Evolutionary conservation across 1,140 invertebrate species (phyloP), one percentile per base, ranked within the genome.

Genomic region (Hylyphantes graminicola): DNA sequence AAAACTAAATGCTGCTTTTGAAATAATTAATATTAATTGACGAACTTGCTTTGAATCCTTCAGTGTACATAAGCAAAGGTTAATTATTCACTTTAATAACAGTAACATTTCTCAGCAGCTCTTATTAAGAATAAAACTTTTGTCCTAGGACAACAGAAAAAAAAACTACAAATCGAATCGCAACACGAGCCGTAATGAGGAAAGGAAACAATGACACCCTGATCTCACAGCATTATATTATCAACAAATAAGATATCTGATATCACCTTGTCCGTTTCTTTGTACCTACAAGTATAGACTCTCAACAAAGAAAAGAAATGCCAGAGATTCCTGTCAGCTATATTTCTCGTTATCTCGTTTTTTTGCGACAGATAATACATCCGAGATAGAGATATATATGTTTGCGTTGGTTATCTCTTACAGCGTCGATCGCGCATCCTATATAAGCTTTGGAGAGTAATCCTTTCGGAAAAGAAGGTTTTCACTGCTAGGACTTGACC

Each of bases 181-280:
- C 17, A n/a, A 12, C 5, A 35, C 35, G 21, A 35, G 10, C 15
- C 13, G 67, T 51, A 70, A 70, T 70, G 54, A n/a, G 68, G 35
- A 70, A 53, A 51, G 15, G 50, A 51, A 70, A 70, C 68, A 53
- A 51, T 70, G 68, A 70, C 54, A 70, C 68, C 54, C 48, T 74
- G 53, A 74, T 74, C 72, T 57, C 2, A 21, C 35, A 48, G 54
- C 21, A 74, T 74, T 74, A 74, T 50, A 74, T 74, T 59, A 73
- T 73, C 70, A 57, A 55, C 72, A 74, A 74, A 74, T 74, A 74
- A 74, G 72, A 57, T 74, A 74, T 73, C 70, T 73, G 70, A 5
- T 73, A 73, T 74, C 72, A 57, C 72, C 68, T 70, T 48, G 54
- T 17, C 48, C 12, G 72, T 19, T 74, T 74, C 72, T 74, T 74